Evolutionary conservation across 1,140 invertebrate genomes (phyloP).

Genomic region (Drosophila trapezifrons): DNA sequence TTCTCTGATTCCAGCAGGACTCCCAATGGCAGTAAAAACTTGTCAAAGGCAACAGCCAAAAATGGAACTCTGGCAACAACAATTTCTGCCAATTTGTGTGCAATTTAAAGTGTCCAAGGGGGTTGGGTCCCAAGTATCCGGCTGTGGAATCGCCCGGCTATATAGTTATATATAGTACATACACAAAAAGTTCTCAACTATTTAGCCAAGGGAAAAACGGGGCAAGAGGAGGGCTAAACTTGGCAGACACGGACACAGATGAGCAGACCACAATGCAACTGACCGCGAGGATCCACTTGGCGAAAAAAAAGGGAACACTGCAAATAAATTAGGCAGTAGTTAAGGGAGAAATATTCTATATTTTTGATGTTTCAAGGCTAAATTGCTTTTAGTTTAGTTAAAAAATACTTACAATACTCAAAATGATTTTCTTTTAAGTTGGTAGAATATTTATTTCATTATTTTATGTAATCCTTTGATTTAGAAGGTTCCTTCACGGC

Average conservation of each 20-base stretch:
- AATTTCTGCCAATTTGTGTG: slow-evolving; percentile 76
- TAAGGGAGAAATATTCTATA: too few species aligned
- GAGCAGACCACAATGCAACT: slow-evolving; percentile 71
- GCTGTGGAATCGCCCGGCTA: too few species aligned
- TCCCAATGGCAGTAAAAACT: slow-evolving; percentile 28
- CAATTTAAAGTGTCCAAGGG: slow-evolving; percentile 62
- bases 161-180: slow-evolving; percentile 3
- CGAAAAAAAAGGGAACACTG: background rate
- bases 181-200: slow-evolving; percentile 74
- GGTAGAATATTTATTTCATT: too few species aligned
- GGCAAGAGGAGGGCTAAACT: slow-evolving; percentile 42
- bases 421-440: too few species aligned
- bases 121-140: background rate
- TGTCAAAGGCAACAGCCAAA: slow-evolving; percentile 65
- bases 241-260: slow-evolving; percentile 69
- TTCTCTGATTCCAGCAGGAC: background rate
- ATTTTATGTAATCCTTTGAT: background rate
- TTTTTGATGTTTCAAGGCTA: too few species aligned
- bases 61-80: slow-evolving; percentile 41
- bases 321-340: too few species aligned
- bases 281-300: slow-evolving; percentile 38
- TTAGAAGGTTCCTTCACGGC: background rate
- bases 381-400: too few species aligned
- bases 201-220: slow-evolving; percentile 48
- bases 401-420: too few species aligned